Evolutionary conservation across 1,140 invertebrate genomes (phyloP).

Genomic region (Drosophila leontia): DNA sequence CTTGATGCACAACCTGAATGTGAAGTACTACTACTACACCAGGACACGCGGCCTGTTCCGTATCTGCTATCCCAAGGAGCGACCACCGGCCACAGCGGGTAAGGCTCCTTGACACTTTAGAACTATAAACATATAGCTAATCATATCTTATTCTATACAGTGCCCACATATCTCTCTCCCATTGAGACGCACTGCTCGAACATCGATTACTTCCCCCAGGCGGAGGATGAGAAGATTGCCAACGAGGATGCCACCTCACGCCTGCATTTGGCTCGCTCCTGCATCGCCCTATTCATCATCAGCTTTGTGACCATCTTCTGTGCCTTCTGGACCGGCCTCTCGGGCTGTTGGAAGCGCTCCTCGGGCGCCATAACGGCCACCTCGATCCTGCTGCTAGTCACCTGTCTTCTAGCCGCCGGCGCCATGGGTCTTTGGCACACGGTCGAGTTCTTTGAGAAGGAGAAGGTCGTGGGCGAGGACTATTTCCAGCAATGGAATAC

Average conservation of each 20-base stretch:
- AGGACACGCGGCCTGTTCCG: slow-evolving; percentile 95
- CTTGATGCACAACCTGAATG: slow-evolving; percentile 91
- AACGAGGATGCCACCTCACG: slow-evolving; percentile 86
- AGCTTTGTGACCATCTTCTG: slow-evolving; percentile 95
- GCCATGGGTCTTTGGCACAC: slow-evolving; percentile 98
- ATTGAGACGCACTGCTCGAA: slow-evolving; percentile 98
- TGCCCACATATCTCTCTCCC: slow-evolving; percentile 95
- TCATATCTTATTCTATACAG: slow-evolving; percentile 85
- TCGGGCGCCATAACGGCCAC: slow-evolving; percentile 97
- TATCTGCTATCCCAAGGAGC: slow-evolving; percentile 95
- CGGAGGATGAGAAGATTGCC: slow-evolving; percentile 78
- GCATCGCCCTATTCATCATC: slow-evolving; percentile 94
- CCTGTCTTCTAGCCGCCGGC: slow-evolving; percentile 94
- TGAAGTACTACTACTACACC: slow-evolving; percentile 94
- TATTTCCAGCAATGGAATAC: slow-evolving; percentile 96
- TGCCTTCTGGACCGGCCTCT: slow-evolving; percentile 96
- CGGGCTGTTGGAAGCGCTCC: slow-evolving; percentile 95
- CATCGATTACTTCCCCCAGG: slow-evolving; percentile 92
- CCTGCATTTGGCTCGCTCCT: slow-evolving; percentile 94
- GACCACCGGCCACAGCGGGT: slow-evolving; percentile 90
- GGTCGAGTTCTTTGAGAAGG: slow-evolving; percentile 97
- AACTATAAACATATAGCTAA: background rate
- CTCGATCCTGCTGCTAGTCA: slow-evolving; percentile 94
- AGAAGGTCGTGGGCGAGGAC: slow-evolving; percentile 95
- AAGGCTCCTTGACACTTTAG: slow-evolving; percentile 66